A percentile compares a stretch with the other conserved stretches of the same genome.
Conservation (phyloP, 2,797 vertebrate genomes). For the Cercopithecus diana region DNA sequence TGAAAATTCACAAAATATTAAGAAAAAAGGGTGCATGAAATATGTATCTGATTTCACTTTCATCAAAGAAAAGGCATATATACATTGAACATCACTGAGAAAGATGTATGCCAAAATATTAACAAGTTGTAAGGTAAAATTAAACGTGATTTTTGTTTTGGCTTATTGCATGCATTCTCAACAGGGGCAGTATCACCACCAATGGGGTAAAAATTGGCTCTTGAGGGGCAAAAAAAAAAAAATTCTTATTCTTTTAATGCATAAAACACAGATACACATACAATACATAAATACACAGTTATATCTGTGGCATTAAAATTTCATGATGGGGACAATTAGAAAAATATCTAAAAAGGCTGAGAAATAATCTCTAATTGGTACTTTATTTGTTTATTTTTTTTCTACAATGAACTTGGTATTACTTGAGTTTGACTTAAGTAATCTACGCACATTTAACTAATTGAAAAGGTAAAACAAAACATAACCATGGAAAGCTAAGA, state of each 20-base stretch:
- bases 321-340: not conserved
- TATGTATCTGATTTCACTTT: slow-evolving; percentile 28
- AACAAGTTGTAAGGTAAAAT: not conserved
- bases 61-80: not conserved
- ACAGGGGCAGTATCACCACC: not conserved
- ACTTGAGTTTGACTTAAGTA: not conserved
- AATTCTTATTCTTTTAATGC: not conserved
- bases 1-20: slow-evolving; percentile 29
- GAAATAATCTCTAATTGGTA: not conserved
- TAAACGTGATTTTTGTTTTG: not conserved
- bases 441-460: not conserved
- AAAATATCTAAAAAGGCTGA: not conserved
- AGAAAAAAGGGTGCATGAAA: not conserved
- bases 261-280: not conserved
- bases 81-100: not conserved
- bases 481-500: not conserved
- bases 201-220: not conserved
- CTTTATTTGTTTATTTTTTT: not conserved
- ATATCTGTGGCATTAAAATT: not conserved
- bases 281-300: not conserved
- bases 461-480: slow-evolving; percentile 17
- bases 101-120: slow-evolving; percentile 1
- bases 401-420: not conserved
- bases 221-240: not conserved
- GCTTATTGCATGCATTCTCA: not conserved